Conservation (phyloP, 2,113 vertebrate species). For the Gasterosteus nipponicus region DNA sequence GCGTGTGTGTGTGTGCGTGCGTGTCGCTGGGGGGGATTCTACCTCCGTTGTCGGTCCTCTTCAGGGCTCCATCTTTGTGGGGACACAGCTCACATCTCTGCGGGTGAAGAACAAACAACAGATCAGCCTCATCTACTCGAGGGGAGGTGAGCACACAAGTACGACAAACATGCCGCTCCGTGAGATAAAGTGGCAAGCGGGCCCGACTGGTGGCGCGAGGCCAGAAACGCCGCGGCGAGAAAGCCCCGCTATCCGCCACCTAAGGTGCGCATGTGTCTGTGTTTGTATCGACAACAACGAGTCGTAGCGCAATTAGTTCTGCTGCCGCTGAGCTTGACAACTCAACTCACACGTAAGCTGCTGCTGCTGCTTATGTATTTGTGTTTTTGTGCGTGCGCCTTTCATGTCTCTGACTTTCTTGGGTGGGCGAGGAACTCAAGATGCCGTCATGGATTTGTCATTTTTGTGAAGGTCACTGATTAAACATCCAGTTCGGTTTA, state of each 20-base stretch:
- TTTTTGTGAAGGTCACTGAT: neutral
- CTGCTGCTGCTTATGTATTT: neutral
- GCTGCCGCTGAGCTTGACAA: conserved; percentile 4
- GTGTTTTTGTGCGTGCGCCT: neutral
- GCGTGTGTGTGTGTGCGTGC: conserved; percentile 13
- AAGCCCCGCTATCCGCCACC: conserved; percentile 10
- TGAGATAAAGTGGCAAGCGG: conserved; percentile 1
- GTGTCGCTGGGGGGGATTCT: conserved; percentile 14
- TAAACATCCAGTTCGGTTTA: too few relatives aligned
- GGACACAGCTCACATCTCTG: conserved; percentile 95
- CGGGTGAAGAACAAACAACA: conserved; percentile 32
- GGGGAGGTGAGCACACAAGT: conserved; percentile 14
- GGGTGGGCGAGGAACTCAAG: neutral
- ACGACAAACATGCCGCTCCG: conserved; percentile 13
- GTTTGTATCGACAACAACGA: conserved; percentile 5
- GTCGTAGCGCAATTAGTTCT: conserved; percentile 1
- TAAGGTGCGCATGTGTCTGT: conserved; percentile 1
- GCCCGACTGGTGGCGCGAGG: conserved; percentile 3
- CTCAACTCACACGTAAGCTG: neutral
- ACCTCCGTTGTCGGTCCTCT: conserved; percentile 95
- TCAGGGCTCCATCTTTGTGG: conserved; percentile 94
- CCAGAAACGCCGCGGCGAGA: conserved; percentile 20
- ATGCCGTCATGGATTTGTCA: neutral
- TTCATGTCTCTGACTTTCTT: neutral
- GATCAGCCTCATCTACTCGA: conserved; percentile 23